These are phyloP conservation scores for Prunella fulvescens DNA, from an alignment of 2,113 vertebrate species.

Conservation along the genomic window DNA sequence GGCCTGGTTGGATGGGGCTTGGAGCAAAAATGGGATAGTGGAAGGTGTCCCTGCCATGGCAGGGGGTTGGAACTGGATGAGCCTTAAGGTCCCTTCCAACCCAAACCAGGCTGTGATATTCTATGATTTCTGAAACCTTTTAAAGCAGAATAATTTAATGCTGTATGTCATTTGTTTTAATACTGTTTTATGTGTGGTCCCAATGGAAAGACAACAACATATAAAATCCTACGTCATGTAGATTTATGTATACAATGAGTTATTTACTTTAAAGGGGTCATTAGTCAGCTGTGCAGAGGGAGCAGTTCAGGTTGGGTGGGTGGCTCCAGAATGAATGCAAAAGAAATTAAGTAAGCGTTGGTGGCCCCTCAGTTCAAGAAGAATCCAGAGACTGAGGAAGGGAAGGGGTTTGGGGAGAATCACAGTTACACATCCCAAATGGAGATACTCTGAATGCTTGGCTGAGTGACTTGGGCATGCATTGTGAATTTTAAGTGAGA, in stretches of 20 bases:
- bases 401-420: not conserved
- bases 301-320: not conserved
- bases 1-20: accelerated
- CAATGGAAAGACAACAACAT: not conserved
- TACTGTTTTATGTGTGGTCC: not conserved
- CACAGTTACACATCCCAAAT: not conserved
- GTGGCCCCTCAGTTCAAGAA: accelerated
- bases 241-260: not conserved
- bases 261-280: not conserved
- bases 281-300: not conserved
- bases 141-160: not conserved
- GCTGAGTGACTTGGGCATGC: not conserved
- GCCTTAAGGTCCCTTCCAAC: not conserved
- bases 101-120: not conserved
- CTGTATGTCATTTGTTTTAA: not conserved
- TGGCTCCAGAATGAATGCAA: not conserved
- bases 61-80: too few species aligned
- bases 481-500: not conserved
- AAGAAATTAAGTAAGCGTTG: not conserved
- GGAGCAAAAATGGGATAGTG: not conserved
- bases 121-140: not conserved
- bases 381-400: not conserved
- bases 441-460: not conserved
- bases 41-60: not conserved
- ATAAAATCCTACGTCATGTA: not conserved